A percentile compares a stretch with the other conserved stretches of the same genome.
These are phyloP conservation scores for Drosophila guanche DNA, from an alignment of 1,140 invertebrate species.

Conservation along the genomic window DNA sequence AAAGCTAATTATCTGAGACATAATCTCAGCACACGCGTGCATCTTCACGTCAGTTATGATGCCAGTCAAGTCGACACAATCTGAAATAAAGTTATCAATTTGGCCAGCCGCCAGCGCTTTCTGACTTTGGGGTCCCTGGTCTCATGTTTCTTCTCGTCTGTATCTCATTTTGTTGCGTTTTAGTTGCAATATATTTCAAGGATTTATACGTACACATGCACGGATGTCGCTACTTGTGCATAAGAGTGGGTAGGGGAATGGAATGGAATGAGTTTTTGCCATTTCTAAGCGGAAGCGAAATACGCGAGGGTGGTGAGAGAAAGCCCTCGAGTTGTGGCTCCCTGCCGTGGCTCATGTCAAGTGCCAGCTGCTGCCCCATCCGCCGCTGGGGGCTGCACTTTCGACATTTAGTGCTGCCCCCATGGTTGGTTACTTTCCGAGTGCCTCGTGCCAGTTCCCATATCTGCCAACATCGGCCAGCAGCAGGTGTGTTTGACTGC, in stretches of 20 bases:
- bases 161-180: constrained; percentile 70
- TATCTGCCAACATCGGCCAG: constrained; percentile 12
- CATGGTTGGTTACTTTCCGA: constrained; percentile 58
- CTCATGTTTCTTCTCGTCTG: constrained; percentile 34
- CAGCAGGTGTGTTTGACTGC: constrained; percentile 75
- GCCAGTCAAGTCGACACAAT: constrained; percentile 23
- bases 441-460: constrained; percentile 5
- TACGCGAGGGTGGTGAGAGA: constrained; percentile 64
- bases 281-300: constrained; percentile 73
- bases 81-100: constrained; percentile 64
- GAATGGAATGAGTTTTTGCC: constrained; percentile 60
- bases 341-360: constrained; percentile 75
- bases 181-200: constrained; percentile 64
- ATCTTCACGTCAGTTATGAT: constrained; percentile 19
- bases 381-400: constrained; percentile 61
- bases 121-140: constrained; percentile 25
- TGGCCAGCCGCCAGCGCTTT: constrained; percentile 29
- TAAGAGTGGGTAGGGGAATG: constrained; percentile 20
- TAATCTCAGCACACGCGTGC: not conserved
- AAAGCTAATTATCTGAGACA: not conserved
- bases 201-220: constrained; percentile 10
- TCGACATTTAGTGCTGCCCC: constrained; percentile 72
- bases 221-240: constrained; percentile 10
- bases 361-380: constrained; percentile 66
- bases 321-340: constrained; percentile 75